These are phyloP conservation scores for Macrotus californicus DNA, from an alignment of 2,113 vertebrate genomes.

Conservation along the genomic window DNA sequence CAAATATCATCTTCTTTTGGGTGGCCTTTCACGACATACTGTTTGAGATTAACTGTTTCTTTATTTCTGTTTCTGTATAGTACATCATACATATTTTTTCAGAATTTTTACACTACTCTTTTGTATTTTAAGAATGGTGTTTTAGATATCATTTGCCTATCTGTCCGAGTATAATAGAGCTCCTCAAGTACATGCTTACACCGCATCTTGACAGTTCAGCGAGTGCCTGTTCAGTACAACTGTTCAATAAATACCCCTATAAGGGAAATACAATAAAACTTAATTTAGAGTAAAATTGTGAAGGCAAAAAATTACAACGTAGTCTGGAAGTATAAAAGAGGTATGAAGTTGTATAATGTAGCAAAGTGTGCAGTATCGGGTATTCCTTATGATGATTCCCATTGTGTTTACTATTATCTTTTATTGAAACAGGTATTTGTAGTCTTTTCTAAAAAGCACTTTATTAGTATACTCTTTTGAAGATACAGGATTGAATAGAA, in stretches of 20 bases:
- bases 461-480: neutral
- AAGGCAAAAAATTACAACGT: neutral
- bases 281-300: neutral
- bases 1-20: neutral
- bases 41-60: slow-evolving; percentile 7
- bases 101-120: neutral
- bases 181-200: neutral
- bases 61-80: neutral
- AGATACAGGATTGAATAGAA: neutral
- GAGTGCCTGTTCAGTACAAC: neutral
- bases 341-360: neutral
- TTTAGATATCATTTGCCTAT: neutral
- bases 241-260: neutral
- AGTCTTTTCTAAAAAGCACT: neutral
- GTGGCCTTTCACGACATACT: neutral
- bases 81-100: neutral
- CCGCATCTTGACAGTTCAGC: neutral
- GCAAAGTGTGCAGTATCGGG: neutral
- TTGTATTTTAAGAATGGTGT: neutral
- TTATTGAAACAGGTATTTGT: neutral
- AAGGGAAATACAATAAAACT: slow-evolving; percentile 11
- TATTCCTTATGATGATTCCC: neutral
- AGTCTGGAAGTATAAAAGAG: neutral
- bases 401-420: neutral
- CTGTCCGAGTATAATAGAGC: neutral